Evolutionary conservation across 92 coral and sea anemone species (phyloP), one percentile per base, ranked within the genome.

Genomic region (Epizoanthus illoricatus): DNA sequence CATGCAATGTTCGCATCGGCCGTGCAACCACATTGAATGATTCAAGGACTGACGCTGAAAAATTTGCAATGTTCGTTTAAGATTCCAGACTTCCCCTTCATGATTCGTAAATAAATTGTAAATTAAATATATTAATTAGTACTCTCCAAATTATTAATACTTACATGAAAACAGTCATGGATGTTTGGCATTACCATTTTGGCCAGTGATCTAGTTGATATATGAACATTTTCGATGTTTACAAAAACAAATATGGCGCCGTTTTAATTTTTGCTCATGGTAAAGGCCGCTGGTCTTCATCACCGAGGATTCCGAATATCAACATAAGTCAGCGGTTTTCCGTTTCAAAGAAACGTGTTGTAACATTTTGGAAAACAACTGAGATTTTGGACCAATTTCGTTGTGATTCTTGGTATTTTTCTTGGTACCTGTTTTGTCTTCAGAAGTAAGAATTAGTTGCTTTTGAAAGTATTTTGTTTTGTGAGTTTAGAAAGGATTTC

Each of bases 81-180:
- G n/a, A n/a, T 28, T 28, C 33, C 33, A 28, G 33, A 28, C 33
- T 28, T 49, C 11, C 56, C 56, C 11, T 49, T 49, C 18, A 39
- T 33, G 17, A 40, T 15, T 42, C 75, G 20, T 4, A 40, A 43
- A 5, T 18, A 41, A 1, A 6, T 42, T 5, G 4, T 17, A 23
- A 45, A 70, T 54, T 54, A 70, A 24, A 15, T 39, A 5, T 21
- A 28, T 3, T 0, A 28, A 28, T 28, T 28, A 28, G 0, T 56
- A 0, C 39, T 28, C 54, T 10, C 17, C 16, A 9, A 5, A 17
- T 57, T 39, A 0, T 36, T 71, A 18, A 21, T n/a, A 76, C 85
- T 85, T 88, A 93, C 97, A 85, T 88, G 76, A 65, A 90, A 68
- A 76, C 97, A 93, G 83, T 90, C 92, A 81, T 93, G 97, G 40